These are phyloP conservation scores for Ruditapes philippinarum DNA, from an alignment of 1,140 invertebrate species.

Conservation along the genomic window DNA sequence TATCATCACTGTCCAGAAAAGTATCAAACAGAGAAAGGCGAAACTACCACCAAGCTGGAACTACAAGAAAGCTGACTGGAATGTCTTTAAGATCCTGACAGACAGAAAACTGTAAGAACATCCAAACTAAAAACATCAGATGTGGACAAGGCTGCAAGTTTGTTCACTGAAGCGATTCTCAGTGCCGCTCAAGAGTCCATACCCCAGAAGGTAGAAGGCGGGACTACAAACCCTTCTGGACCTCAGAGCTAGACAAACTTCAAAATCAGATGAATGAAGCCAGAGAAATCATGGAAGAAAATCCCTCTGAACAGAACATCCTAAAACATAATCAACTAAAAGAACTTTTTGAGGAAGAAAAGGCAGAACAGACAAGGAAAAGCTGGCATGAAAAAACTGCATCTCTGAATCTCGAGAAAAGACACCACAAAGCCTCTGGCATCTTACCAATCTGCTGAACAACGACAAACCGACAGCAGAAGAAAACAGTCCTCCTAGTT, in stretches of 20 bases:
- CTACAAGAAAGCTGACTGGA: slow-evolving; percentile 28
- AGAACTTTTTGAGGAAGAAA: background rate
- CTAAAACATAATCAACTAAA: background rate
- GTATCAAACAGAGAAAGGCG: background rate
- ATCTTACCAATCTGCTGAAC: background rate
- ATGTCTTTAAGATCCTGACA: background rate
- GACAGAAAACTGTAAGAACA: background rate
- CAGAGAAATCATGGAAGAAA: slow-evolving; percentile 26
- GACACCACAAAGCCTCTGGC: background rate
- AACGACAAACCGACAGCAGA: slow-evolving; percentile 12
- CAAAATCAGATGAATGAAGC: slow-evolving; percentile 10
- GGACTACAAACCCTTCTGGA: slow-evolving; percentile 2
- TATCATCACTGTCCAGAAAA: slow-evolving; percentile 28
- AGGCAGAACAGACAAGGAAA: background rate
- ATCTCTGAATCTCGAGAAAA: slow-evolving; percentile 26
- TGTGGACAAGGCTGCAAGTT: background rate
- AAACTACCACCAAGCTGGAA: slow-evolving; percentile 28
- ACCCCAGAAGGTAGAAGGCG: slow-evolving; percentile 23
- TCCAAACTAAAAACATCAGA: no score
- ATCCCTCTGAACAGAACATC: background rate
- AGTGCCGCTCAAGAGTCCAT: background rate
- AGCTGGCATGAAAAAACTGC: slow-evolving; percentile 2
- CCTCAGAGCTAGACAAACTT: background rate
- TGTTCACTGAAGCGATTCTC: background rate
- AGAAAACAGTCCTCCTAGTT: background rate